Conservation (phyloP, 2,113 vertebrate genomes). For the Zosterops hypoxanthus region DNA sequence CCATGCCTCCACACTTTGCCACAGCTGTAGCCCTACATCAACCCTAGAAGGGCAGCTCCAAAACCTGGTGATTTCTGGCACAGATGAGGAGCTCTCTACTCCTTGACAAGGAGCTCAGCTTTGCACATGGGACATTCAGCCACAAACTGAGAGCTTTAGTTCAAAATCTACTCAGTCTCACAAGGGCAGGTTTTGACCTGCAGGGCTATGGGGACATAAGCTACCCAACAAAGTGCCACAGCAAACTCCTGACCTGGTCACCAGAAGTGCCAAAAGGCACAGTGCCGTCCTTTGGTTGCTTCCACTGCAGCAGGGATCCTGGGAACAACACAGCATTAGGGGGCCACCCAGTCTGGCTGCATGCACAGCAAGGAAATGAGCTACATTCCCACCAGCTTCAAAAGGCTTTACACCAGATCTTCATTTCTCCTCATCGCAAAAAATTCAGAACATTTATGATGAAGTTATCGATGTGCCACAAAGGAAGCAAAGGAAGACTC, state of each 20-base stretch:
- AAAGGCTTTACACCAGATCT: not conserved
- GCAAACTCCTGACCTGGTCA: not conserved
- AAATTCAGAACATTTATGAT: not conserved
- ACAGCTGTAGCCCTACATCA: not conserved
- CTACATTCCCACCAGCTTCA: not conserved
- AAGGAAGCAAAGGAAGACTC: not conserved
- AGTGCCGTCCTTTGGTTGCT: accelerated
- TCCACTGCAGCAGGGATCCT: accelerated
- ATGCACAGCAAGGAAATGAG: accelerated
- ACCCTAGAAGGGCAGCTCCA: not conserved
- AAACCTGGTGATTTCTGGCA: not conserved
- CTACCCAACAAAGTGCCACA: accelerated
- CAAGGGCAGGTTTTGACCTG: not conserved
- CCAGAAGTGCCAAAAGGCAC: not conserved
- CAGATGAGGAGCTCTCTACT: not conserved
- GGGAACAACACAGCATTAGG: accelerated
- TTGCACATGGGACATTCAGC: not conserved
- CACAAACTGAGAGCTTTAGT: not conserved
- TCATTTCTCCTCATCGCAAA: not conserved
- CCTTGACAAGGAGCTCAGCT: not conserved
- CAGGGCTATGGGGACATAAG: not conserved
- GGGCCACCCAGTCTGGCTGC: not conserved
- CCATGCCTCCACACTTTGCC: not conserved
- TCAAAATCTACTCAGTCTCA: not conserved
- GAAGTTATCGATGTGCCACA: not conserved